Evolutionary conservation across 1,140 invertebrate genomes (phyloP), one percentile per base, ranked within the genome.

Genomic region (Plectus sambesii): DNA sequence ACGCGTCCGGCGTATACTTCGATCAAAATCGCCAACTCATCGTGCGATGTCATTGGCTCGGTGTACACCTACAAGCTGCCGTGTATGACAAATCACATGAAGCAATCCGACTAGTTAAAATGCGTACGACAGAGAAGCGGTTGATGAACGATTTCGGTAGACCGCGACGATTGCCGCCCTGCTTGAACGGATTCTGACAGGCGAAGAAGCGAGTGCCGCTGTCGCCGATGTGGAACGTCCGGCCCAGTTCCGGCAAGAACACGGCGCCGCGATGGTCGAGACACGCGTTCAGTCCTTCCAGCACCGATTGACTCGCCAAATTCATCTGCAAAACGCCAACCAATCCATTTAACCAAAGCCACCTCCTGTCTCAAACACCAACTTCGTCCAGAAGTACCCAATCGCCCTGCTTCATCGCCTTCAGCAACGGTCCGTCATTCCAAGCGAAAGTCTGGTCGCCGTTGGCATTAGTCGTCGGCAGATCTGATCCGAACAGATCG

Each of bases 371-470:
- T 30, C 41, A 5, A 33, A 20, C 43, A 40, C 9, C 26, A 41
- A 80, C 77, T 71, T 99, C 94, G 71, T 99, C 94, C n/a, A 99
- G 73, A 12, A 99, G 74, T 59, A 99, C 84, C 94, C 94, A 99
- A 60, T 87, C 78, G 2, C 87, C 85, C 40, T 81, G 76, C 74
- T 89, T 87, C 1, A 99, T 73, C 2, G 93, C 94, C 51, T 81
- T 81, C 15, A 99, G 71, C 49, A 99, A 79, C 0, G 90, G 92
- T 5, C 94, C 94, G 74, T 99, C 90, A 61, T 82, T 78, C 86
- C 94, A 99, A 5, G 80, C 78, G 77, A 99, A 99, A 50, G 82
- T 80, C 9, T 88, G 88, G 46, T 74, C 73, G 0, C 78, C 80
- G 50, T 87, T 86, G 76, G 93, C 87, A 22, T 40, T 20, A 17